Evolutionary conservation across 2,797 vertebrate genomes (phyloP), one percentile per base, ranked within the genome.

Genomic region (Pantherophis alleghaniensis): DNA sequence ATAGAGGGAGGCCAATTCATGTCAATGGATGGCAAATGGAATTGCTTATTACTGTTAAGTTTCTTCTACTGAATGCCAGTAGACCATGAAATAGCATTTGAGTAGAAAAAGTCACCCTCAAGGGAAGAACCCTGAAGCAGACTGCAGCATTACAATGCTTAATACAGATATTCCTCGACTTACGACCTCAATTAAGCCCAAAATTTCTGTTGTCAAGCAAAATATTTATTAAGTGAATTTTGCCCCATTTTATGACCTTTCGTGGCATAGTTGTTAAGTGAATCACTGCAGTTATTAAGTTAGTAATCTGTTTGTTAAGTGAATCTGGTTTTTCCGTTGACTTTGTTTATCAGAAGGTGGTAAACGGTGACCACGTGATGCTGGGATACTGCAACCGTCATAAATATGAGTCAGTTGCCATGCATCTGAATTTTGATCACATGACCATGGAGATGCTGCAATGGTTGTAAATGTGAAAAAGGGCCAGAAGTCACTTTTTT

Each of bases 21-120:
- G 22, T 22, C 28, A 90, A 57, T 28, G 14, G 87, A 32, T 22
- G 89, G 83, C 1, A 89, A 93, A 60, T 88, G 42, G 0, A 94
- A 4, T 7, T 88, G 92, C 56, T 94, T 5, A 59, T 51, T 66
- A 55, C 88, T n/a, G 32, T 86, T 51, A 94, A 92, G 37, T 24
- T 90, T 94, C 91, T 90, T 9, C 1, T 0, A 47, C 91, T 88
- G 47, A 42, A 18, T 12, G 22, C 6, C 53, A 88, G 86, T 7
- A 93, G 93, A n/a, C 2, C 32, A 66, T 61, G 69, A 95, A 96
- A 69, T 0, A 94, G 94, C 28, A 61, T 42, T 94, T 93, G 87
- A 90, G 2, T 7, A 1, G 66, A 74, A 83, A 88, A 88, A 92
- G 92, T 95, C 56, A 92, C 12, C 0, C 47, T n/a, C 26, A 90